phyloP scores from a whole-genome alignment of 1,140 invertebrate species.

The Pissodes strobi region DNA sequence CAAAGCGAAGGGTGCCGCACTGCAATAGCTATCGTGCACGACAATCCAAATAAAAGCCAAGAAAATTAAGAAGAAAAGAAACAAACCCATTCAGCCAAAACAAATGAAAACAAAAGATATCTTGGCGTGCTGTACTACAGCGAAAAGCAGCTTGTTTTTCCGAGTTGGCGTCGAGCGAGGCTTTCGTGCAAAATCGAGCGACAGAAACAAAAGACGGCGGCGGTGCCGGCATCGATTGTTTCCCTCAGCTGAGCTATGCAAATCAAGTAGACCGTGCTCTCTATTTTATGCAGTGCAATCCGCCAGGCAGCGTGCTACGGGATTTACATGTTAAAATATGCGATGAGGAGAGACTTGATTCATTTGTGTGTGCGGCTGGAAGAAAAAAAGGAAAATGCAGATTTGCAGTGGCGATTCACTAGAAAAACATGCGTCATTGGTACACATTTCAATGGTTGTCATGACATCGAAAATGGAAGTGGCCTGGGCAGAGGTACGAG shows the following conservation, averaged over 20 bases:
- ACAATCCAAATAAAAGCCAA: no score
- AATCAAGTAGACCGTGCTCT: conserved; percentile 53
- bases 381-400: background rate
- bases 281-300: conserved; percentile 53
- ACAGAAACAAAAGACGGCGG: conserved; percentile 37
- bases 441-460: no score
- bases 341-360: conserved; percentile 14
- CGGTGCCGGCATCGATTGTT: conserved; percentile 51
- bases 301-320: conserved; percentile 20
- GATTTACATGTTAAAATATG: conserved; percentile 47
- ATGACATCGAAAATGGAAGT: no score
- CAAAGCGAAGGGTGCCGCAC: no score
- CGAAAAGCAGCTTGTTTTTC: conserved; percentile 18
- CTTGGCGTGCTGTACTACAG: conserved; percentile 1
- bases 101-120: no score
- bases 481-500: no score
- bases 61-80: no score
- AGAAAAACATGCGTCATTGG: no score
- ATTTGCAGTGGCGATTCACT: no score
- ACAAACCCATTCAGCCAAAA: no score
- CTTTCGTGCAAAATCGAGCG: conserved; percentile 29
- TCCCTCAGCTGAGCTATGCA: conserved; percentile 55
- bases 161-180: conserved; percentile 8
- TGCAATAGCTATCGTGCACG: no score
- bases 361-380: background rate